phyloP scores from a whole-genome alignment of 2,113 vertebrate species.

The Formicarius rufipectus region DNA sequence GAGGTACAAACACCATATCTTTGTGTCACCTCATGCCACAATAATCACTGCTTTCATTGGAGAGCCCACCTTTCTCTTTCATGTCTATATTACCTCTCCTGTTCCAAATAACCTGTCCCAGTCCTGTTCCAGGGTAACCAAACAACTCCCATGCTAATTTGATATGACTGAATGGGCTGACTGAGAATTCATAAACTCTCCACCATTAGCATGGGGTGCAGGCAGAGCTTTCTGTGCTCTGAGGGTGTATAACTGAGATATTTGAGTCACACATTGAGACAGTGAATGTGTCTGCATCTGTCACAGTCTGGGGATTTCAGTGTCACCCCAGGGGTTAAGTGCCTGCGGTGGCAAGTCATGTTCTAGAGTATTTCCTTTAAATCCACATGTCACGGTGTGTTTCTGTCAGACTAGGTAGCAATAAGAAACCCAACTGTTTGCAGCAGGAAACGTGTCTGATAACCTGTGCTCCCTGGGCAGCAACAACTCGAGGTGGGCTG shows the following conservation, averaged over 20 bases:
- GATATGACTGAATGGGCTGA: neutral
- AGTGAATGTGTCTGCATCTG: neutral
- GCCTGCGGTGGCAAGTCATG: neutral
- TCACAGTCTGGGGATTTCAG: neutral
- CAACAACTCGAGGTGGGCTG: neutral
- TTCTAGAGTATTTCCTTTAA: neutral
- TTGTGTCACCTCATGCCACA: neutral
- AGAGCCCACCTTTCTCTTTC: neutral
- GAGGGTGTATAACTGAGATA: neutral
- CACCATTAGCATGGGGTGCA: neutral
- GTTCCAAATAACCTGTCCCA: neutral
- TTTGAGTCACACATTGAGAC: neutral
- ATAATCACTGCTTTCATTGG: neutral
- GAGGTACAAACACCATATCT: neutral
- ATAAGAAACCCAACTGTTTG: neutral
- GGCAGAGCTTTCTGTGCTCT: neutral
- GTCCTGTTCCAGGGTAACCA: neutral
- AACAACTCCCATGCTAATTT: neutral
- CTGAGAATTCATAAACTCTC: neutral
- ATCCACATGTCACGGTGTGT: neutral
- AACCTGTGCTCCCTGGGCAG: neutral
- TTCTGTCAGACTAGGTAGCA: neutral
- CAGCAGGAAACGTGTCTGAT: neutral
- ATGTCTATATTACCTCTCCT: neutral
- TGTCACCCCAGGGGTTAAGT: neutral